Conservation (phyloP, 2,888 invertebrate genomes). For the Labia minor region DNA sequence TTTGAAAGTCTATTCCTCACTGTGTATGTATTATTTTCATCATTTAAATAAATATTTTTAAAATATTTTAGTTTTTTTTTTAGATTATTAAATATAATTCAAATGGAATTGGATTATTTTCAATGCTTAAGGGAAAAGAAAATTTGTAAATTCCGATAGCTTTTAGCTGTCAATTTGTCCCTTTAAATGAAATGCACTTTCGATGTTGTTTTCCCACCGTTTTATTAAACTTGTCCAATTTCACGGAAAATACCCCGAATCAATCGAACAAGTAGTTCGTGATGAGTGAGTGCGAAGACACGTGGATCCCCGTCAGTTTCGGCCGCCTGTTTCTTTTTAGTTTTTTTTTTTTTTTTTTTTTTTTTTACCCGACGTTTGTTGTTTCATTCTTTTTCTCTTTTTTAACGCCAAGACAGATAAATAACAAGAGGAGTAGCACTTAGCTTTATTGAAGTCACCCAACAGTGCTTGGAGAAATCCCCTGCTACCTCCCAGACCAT, state of each 20-base stretch:
- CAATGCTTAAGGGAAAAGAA: too few species aligned
- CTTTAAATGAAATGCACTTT: background rate
- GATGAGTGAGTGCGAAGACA: background rate
- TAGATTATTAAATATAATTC: too few species aligned
- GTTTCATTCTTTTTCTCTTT: background rate
- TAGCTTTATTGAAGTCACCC: conserved; percentile 13
- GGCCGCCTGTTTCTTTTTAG: background rate
- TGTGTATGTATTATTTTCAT: too few species aligned
- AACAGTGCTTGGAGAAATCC: conserved; percentile 1
- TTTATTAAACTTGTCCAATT: conserved; percentile 5
- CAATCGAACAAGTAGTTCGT: background rate
- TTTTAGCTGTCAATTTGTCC: background rate
- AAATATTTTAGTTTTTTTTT: too few species aligned
- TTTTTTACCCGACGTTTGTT: background rate
- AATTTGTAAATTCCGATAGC: too few species aligned
- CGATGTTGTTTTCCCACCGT: background rate
- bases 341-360: background rate
- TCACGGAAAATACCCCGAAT: background rate
- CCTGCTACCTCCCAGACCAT: background rate
- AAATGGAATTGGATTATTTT: too few species aligned
- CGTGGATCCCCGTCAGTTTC: background rate
- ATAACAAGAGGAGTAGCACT: conserved; percentile 13
- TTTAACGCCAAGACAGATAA: conserved; percentile 13
- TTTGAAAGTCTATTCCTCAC: too few species aligned
- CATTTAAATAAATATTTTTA: too few species aligned